Evolutionary conservation across 1,140 invertebrate genomes (phyloP), one percentile per base, ranked within the genome.

Genomic region (Drosophila serrata): DNA sequence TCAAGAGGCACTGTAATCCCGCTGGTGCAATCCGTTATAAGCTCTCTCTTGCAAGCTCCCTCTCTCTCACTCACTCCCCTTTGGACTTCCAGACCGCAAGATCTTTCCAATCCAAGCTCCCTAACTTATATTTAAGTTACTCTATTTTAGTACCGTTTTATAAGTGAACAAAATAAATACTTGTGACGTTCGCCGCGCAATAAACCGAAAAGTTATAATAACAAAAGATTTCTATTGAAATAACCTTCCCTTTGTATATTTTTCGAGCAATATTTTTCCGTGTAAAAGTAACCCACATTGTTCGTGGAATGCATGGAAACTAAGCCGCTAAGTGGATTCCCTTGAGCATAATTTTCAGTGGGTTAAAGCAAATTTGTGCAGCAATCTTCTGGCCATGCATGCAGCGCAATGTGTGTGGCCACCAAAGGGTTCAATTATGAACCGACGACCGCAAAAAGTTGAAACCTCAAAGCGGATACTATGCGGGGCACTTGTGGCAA

Each of bases 341-440:
- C 74, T 46, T 53, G 74, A 53, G 79, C 67, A 80, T 73, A 76
- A 88, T 72, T 79, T 88, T 49, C 62, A 60, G 72, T 40, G 37
- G 60, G 74, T 56, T 79, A 88, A 57, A 82, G 78, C 79, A 86
- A 82, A 88, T 87, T 86, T 82, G 75, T 73, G 62, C 61, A 82
- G 51, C 82, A 49, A 49, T 75, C 42, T 72, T 53, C 42, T 59
- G 51, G 6, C n/a, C 51, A 48, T 31, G 68, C 59, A n/a, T 45
- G 19, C 12, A 61, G 27, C 15, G 13, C 24, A 45, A 19, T 60
- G 49, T 64, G 49, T 64, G 61, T 64, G 70, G 58, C 48, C 77
- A 60, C 82, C 80, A 79, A 79, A 87, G 82, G 65, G 82, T 87
- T 88, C 82, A 87, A 88, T 87, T 87, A 87, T 88, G 80, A 82